Base-by-base conservation (phyloP, 1,140 invertebrate species). In the Arctopsyche grandis region DNA sequence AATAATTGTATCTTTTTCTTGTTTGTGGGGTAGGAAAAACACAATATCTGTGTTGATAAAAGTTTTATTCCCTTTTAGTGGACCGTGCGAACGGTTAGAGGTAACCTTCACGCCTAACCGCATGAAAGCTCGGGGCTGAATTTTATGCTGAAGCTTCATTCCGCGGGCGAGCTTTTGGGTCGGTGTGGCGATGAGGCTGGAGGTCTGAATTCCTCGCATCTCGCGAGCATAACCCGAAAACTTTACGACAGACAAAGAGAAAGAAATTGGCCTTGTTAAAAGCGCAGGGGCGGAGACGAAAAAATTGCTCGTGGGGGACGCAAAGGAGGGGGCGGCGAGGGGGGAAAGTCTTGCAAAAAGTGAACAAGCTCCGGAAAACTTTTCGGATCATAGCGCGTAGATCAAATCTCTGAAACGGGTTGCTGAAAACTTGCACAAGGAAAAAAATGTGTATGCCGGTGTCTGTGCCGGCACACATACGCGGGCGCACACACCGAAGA, bases 341-440 rank as follows among this genome's bases (percentile, higher is more conserved):
- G 52, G 19, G 52, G 4, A 56, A 56, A 66, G 19, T 56, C 71
- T 74, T 24, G 48, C n/a, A 74, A 74, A 48, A 74, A 74, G 71
- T 46, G 69, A 74, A 26, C 71, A 66, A 66, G 63, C 63, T 10
- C 48, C 10, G 22, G 69, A 21, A 48, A 74, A 74, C 46, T 74
- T 74, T 74, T 74, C 71, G 48, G 71, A 74, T 74, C 71, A 74
- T 74, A 56, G 71, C 71, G 71, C 71, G 71, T 74, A 74, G 71
- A 74, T 74, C 71, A 74, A 74, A 74, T 74, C 71, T 56, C 46
- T 71, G 44, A 71, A 71, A 71, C 69, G 71, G 71, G 71, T 46
- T 74, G 71, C 46, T 74, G 71, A 74, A 74, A 74, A 74, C 46
- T 74, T 56, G 22, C 24, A n/a, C 44, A 24, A 56, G 16, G 16